phyloP scores from a whole-genome alignment of 2,888 invertebrate genomes.

The Smittia sp. region DNA sequence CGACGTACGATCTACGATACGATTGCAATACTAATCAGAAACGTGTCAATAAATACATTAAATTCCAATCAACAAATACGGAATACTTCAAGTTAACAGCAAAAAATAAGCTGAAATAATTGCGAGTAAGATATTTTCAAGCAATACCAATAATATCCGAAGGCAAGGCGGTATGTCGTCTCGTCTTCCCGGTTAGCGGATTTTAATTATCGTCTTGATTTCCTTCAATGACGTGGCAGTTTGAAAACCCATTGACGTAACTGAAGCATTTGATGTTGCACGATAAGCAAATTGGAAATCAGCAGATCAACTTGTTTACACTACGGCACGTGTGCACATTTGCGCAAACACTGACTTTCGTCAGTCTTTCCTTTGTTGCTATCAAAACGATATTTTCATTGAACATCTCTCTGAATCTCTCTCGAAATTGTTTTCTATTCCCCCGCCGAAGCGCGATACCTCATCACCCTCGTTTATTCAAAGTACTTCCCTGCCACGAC shows the following conservation, averaged over 20 bases:
- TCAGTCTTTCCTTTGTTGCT: background rate
- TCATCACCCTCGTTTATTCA: background rate
- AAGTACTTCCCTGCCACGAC: background rate
- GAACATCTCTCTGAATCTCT: background rate
- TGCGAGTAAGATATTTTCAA: background rate
- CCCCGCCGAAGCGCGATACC: background rate
- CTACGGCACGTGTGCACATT: background rate
- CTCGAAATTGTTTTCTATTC: background rate
- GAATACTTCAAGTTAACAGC: background rate
- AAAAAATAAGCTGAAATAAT: slow-evolving; percentile 1
- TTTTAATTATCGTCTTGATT: background rate
- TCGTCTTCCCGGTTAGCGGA: background rate
- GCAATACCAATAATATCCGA: no score
- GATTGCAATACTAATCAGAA: slow-evolving; percentile 8
- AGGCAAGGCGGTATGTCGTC: background rate
- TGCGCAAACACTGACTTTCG: background rate
- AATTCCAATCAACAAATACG: background rate
- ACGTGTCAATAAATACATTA: slow-evolving; percentile 21
- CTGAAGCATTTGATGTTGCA: background rate
- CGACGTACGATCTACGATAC: background rate
- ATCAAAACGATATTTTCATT: background rate
- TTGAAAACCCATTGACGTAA: background rate
- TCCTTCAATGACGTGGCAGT: background rate
- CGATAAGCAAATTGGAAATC: background rate
- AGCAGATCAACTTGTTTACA: background rate